Percentiles rank a stretch among this genome's conserved stretches.
phyloP scores from a whole-genome alignment of 2,888 invertebrate genomes.

The Cerastoderma edule region DNA sequence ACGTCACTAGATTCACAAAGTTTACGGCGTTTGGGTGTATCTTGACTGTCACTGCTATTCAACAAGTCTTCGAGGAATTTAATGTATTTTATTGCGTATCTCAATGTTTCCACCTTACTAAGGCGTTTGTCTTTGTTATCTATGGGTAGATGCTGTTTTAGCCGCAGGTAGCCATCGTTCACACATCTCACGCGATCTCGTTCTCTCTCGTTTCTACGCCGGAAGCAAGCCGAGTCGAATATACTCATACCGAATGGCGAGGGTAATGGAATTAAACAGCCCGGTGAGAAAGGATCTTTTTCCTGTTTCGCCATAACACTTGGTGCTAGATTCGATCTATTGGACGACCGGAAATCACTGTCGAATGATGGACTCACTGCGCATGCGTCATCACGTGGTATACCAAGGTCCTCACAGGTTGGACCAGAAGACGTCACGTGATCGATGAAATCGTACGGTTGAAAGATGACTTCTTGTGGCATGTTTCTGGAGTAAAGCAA shows the following conservation, averaged over 20 bases:
- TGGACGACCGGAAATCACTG: too few species aligned
- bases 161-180: conserved; percentile 81
- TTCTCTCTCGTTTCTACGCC: conserved; percentile 82
- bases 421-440: conserved; percentile 68
- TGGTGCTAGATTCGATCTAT: too few species aligned
- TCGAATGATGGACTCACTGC: conserved; percentile 6
- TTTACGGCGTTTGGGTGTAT: background rate
- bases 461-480: conserved; percentile 7
- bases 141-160: conserved; percentile 80
- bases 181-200: conserved; percentile 82
- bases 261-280: conserved; percentile 80
- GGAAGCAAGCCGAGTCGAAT: conserved; percentile 78
- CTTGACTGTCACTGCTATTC: background rate
- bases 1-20: background rate
- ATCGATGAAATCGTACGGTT: conserved; percentile 37
- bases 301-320: conserved; percentile 46
- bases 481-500: conserved; percentile 7
- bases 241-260: conserved; percentile 67
- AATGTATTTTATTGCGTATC: conserved; percentile 82
- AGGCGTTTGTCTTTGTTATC: conserved; percentile 81
- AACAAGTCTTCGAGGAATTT: conserved; percentile 72
- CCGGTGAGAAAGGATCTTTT: conserved; percentile 77
- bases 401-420: conserved; percentile 79
- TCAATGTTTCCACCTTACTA: conserved; percentile 82
- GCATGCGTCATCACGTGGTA: conserved; percentile 68